Percentiles rank a stretch among this genome's conserved stretches.
Conservation (phyloP, 1,140 invertebrate species). For the Pseudomyrmex cubaensis region DNA sequence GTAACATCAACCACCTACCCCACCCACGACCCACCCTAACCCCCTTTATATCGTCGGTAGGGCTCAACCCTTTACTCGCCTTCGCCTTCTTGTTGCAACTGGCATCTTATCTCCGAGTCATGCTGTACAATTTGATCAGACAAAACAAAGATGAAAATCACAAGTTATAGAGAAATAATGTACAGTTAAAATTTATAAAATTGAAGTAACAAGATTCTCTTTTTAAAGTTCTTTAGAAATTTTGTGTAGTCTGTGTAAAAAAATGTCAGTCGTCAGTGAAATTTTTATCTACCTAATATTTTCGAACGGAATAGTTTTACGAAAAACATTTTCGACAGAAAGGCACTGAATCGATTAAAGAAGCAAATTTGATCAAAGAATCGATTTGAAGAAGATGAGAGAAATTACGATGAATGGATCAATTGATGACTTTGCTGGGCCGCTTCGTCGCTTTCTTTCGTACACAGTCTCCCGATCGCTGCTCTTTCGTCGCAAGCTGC, state of each 20-base stretch:
- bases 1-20: conserved; percentile 63
- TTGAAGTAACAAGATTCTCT: too few species aligned
- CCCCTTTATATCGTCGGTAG: conserved; percentile 21
- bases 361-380: not conserved
- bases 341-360: not conserved
- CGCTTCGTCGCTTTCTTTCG: conserved; percentile 27
- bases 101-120: conserved; percentile 38
- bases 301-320: not conserved
- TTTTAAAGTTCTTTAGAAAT: too few species aligned
- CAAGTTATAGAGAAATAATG: too few species aligned
- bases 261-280: not conserved
- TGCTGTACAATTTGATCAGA: not conserved
- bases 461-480: not conserved
- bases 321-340: not conserved
- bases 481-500: conserved; percentile 32
- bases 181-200: too few species aligned
- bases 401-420: not conserved
- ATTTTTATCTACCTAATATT: not conserved
- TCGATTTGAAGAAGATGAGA: not conserved
- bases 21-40: not conserved
- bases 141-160: not conserved
- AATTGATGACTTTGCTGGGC: conserved; percentile 22
- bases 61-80: conserved; percentile 30
- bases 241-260: not conserved
- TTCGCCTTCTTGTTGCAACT: conserved; percentile 32